Evolutionary conservation across 2,888 invertebrate genomes (phyloP), one percentile per base, ranked within the genome.

Genomic region (Eulithis testata): DNA sequence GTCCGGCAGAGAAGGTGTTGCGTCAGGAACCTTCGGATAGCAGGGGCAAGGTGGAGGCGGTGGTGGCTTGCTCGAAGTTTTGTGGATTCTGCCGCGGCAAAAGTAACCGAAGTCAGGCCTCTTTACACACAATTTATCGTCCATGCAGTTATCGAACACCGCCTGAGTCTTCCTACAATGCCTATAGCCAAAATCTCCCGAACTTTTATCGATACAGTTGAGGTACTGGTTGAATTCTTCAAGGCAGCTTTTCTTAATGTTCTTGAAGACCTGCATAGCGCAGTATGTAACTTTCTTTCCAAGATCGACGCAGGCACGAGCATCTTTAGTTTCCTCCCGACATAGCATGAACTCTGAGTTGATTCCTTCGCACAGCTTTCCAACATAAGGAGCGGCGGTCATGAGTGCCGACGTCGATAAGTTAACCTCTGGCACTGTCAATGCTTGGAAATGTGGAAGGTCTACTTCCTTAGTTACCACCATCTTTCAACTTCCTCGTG

Each of bases 301-400:
- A 79, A 98, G 96, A 0, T 94, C 89, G 4, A 99, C 21, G 82
- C 99, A 99, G 74, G 95, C 94, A 37, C 98, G 94, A 0, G 98
- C 97, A 88, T 99, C 99, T 7, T 95, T 88, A 47, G 94, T 88
- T 87, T 98, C 98, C 31, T 93, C 81, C n/a, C 96, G 95, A 76
- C 99, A 99, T 50, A 99, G 90, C 95, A 98, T 96, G 83, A 97
- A 99, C 89, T 99, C 99, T 96, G 98, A 98, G 90, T 97, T 98
- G 75, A 96, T 93, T 61, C 92, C 88, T 90, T 99, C 98, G 89
- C 99, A 99, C 77, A 95, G 94, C 89, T 97, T 98, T 72, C 98
- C 99, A 77, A 99, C 90, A 88, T 98, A 97, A 76, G 97, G 96
- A 11, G 97, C 95, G 1, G 97, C 98, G 14, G 98, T 96, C 84